Conservation (phyloP, 2,888 invertebrate species). For the Oasisia sp. region DNA sequence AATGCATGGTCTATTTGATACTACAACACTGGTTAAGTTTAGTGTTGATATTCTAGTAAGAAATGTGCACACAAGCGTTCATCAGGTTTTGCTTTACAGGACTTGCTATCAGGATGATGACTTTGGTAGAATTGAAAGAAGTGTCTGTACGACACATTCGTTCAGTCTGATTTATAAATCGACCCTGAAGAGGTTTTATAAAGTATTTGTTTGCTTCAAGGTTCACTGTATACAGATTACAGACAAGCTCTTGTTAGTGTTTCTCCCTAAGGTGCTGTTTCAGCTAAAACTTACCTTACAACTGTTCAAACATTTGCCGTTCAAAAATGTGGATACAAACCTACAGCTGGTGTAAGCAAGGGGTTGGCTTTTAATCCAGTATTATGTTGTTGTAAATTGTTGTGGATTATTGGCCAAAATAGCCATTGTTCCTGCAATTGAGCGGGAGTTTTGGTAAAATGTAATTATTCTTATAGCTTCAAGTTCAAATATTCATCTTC, state of each 20-base stretch:
- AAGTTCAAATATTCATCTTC: background rate
- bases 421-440: background rate
- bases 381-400: background rate
- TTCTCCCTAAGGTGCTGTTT: background rate
- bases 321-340: background rate
- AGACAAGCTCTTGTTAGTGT: background rate
- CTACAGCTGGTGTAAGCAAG: background rate
- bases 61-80: background rate
- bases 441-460: background rate
- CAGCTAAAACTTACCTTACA: background rate
- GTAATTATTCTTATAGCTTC: background rate
- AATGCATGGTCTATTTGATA: background rate
- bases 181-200: background rate
- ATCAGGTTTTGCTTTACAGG: background rate
- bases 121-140: background rate
- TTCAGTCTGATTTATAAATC: background rate
- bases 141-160: background rate
- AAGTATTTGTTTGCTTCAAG: background rate
- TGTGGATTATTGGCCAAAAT: background rate
- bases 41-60: background rate
- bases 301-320: background rate
- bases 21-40: background rate
- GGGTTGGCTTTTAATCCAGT: constrained; percentile 7
- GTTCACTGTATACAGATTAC: background rate
- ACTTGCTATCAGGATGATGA: background rate